Evolutionary conservation across 2,888 invertebrate species (phyloP), one percentile per base, ranked within the genome.

Genomic region (Trypoxylon attenuatum): DNA sequence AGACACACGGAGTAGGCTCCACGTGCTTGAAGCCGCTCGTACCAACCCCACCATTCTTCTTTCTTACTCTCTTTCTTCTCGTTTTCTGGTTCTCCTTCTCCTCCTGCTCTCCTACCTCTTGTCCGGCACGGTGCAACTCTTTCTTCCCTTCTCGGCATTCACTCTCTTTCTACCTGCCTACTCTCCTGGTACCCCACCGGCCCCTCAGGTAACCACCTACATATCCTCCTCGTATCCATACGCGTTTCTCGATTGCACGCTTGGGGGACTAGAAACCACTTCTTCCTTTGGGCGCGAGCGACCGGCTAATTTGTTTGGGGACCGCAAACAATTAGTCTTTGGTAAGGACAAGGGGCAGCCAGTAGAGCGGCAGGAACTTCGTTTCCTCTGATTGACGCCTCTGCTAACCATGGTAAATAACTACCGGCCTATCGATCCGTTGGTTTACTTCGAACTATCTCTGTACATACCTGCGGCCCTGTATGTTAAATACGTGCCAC

Each of bases 1-100:
- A 76, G 76, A 72, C 70, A 75, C 76, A 69, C 74, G 69, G 69
- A 69, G 71, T 62, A 46, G 67, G 76, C 77, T 74, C 85, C 85
- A 84, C 84, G 85, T 85, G 85, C 81, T 84, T 81, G 73, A 77
- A n/a, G 76, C 77, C 73, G 76, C 78, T 73, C 75, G 77, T 61
- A 69, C 73, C 79, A 70, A 77, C 78, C 82, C 82, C 80, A 79
- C 79, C 79, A 77, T 74, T 69, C 59, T 62, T 59, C 56, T 63
- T 42, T 64, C 67, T 65, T 54, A 68, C 69, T 67, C 61, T 65
- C 57, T 63, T 70, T 68, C 68, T 66, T 64, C 62, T 46, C 29
- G 65, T 74, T 67, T 59, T 69, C 62, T 64, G 61, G 43, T 68
- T 61, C 61, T 55, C 41, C 65, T 47, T 61, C 45, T 60, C 50